Conservation (phyloP, 2,797 vertebrate genomes). For the Sorex maritimensis region DNA sequence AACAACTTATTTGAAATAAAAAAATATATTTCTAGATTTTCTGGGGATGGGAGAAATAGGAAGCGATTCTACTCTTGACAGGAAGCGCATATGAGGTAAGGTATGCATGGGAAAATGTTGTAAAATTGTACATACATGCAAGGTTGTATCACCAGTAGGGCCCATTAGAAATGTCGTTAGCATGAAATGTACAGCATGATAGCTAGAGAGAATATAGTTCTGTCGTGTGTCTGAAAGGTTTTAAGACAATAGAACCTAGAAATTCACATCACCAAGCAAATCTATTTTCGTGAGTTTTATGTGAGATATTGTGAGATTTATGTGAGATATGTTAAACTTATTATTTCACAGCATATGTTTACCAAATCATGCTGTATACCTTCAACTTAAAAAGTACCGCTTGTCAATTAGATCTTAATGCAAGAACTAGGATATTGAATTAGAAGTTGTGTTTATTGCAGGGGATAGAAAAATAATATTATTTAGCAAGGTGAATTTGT, state of each 20-base stretch:
- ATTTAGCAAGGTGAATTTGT: slow-evolving; percentile 57
- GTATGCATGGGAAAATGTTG: not conserved
- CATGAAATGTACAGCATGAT: not conserved
- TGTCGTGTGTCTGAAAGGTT: not conserved
- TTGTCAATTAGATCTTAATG: not conserved
- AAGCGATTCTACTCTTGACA: not conserved
- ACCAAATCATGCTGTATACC: not conserved
- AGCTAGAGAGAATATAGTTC: not conserved
- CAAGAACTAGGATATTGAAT: slow-evolving; percentile 27
- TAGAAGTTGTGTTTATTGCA: slow-evolving; percentile 17
- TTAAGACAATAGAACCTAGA: not conserved
- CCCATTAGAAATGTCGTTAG: slow-evolving; percentile 55
- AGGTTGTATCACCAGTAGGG: not conserved
- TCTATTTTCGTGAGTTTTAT: not conserved
- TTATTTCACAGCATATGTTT: slow-evolving; percentile 8
- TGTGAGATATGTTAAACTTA: slow-evolving; percentile 30
- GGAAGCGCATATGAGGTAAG: slow-evolving; percentile 19
- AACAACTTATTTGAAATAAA: slow-evolving; percentile 10
- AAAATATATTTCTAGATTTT: slow-evolving; percentile 55
- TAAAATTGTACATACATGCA: slow-evolving; percentile 29
- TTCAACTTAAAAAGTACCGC: slow-evolving; percentile 1
- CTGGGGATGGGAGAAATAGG: slow-evolving; percentile 49
- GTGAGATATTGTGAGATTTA: not conserved
- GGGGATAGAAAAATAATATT: slow-evolving; percentile 8
- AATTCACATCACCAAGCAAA: slow-evolving; percentile 27